Evolutionary conservation across 2,888 invertebrate species (phyloP), one percentile per base, ranked within the genome.

Genomic region (Drosophila incognita): DNA sequence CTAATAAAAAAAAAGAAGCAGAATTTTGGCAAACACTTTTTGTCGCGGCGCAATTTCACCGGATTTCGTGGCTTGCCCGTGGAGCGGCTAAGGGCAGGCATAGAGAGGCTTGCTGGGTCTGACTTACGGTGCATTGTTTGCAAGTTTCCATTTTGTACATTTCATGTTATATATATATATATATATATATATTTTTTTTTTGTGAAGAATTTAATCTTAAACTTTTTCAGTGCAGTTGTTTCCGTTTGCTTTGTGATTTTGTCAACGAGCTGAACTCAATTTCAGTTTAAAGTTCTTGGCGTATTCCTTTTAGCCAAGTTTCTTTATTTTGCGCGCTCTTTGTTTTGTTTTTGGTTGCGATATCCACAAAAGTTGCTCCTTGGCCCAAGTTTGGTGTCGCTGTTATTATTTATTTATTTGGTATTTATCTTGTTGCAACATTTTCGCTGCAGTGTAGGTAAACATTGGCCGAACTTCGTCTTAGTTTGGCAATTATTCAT

Each of bases 381-480:
- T 38, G 35, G 18, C 8, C 13, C 27, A 64, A 77, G 64, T 52
- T 69, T 65, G 35, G 53, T 53, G 61, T 33, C 38, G 36, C 57
- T 27, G 31, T 53, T 66, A 61, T 76, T 76, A 76, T 65, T 71
- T 69, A 67, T 73, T 69, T 78, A 69, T 75, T 81, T 70, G 38
- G 69, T 67, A 67, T 78, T 84, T 73, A 76, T 81, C 65, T 81
- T 67, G 72, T 69, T 68, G 62, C 68, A 58, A 42, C 73, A 80
- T 71, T 69, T 73, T 69, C 70, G 49, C 52, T 61, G 63, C 57
- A 74, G 79, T 74, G 56, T 65, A 70, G 62, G 58, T 69, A 81
- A 76, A 76, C 67, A 81, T 60, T 35, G 24, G 58, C 48, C 40
- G 10, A 74, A 68, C 76, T 83, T 76, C 71, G 29, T 27, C 35